A percentile compares a stretch with the other conserved stretches of the same genome.
Conservation (phyloP, 2,888 invertebrate species). For the Hesperia comma region DNA sequence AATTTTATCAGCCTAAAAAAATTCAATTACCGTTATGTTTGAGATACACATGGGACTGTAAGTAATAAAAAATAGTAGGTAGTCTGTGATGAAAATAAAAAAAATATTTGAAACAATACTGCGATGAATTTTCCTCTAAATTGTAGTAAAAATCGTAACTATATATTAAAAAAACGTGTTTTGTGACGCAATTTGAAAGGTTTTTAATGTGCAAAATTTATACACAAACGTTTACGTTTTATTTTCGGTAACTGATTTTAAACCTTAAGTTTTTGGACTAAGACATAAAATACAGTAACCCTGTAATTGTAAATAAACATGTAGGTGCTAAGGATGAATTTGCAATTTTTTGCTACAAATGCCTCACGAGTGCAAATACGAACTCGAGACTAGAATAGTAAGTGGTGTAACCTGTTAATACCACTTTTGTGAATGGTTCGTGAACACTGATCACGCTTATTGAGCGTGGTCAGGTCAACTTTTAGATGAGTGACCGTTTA, state of each 20-base stretch:
- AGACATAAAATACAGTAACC: neutral
- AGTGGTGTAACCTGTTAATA: neutral
- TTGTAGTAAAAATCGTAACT: neutral
- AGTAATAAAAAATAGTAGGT: too few relatives aligned
- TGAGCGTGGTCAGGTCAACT: neutral
- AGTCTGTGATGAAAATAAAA: too few relatives aligned
- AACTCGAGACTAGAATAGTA: slow-evolving; percentile 5
- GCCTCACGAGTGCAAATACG: slow-evolving; percentile 2
- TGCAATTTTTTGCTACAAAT: slow-evolving; percentile 11
- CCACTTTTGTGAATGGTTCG: neutral
- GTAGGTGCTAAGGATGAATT: slow-evolving; percentile 2
- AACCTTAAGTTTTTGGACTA: neutral
- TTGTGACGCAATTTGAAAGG: slow-evolving; percentile 9
- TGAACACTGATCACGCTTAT: neutral
- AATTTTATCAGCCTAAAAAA: too few relatives aligned
- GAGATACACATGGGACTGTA: too few relatives aligned
- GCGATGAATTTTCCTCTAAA: too few relatives aligned
- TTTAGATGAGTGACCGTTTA: neutral
- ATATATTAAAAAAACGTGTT: slow-evolving; percentile 10
- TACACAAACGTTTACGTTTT: neutral
- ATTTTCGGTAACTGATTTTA: neutral
- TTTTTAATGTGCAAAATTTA: neutral
- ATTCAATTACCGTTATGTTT: too few relatives aligned
- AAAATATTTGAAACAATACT: too few relatives aligned
- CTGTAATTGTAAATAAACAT: neutral